Conservation (phyloP, 1,140 invertebrate species). For the Hylaeus anthracinus region DNA sequence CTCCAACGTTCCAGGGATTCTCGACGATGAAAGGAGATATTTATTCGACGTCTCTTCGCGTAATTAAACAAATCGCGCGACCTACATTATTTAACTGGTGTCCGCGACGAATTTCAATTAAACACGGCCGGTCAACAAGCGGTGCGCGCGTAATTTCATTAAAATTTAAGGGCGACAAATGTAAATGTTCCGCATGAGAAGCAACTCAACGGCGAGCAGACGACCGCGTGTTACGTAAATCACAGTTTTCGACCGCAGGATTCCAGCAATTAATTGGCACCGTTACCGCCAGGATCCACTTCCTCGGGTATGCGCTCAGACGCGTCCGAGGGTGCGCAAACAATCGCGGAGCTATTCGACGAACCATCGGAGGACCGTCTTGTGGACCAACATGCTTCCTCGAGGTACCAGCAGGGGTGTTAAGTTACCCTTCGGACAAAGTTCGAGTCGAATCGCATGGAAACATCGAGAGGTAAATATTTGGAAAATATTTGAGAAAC, state of each 20-base stretch:
- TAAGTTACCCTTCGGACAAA: no score
- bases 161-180: constrained; percentile 29
- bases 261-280: constrained; percentile 33
- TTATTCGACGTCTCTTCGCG: neutral
- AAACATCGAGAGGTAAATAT: no score
- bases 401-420: no score
- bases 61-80: constrained; percentile 20
- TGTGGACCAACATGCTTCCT: neutral
- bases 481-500: neutral
- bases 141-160: constrained; percentile 10
- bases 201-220: neutral
- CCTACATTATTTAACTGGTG: constrained; percentile 6
- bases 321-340: neutral
- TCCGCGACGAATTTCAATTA: constrained; percentile 24
- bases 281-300: neutral
- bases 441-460: no score
- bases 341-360: constrained; percentile 1
- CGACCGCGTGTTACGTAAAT: constrained; percentile 35
- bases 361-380: no score
- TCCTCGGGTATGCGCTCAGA: constrained; percentile 5
- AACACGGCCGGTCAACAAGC: constrained; percentile 3
- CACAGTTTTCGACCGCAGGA: constrained; percentile 20
- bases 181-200: constrained; percentile 35
- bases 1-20: no score
- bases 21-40: no score